Percentiles rank a stretch among this genome's conserved stretches.
These are phyloP conservation scores for Monarcha castaneiventris DNA, from an alignment of 2,113 vertebrate genomes.

Conservation along the genomic window DNA sequence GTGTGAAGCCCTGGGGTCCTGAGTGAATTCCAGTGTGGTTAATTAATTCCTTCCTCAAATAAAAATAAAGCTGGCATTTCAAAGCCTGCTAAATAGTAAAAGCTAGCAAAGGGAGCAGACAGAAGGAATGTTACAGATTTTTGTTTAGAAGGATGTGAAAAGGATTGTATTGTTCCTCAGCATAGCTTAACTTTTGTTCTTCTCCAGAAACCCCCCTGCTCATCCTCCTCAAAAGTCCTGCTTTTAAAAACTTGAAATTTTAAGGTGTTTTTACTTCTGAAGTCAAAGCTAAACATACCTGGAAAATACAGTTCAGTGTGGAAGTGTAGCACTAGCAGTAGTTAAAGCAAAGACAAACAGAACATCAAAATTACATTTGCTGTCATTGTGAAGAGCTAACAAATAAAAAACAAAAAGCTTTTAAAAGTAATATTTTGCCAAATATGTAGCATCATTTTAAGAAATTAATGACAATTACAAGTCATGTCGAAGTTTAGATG, in stretches of 20 bases:
- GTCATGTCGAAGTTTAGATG: constrained; percentile 13
- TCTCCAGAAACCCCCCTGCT: not conserved
- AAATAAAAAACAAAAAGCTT: not conserved
- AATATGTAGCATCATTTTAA: constrained; percentile 13
- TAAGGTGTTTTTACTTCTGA: not conserved
- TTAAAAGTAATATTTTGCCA: not conserved
- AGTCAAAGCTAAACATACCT: not conserved
- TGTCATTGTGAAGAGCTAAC: not conserved
- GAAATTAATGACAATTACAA: constrained; percentile 5
- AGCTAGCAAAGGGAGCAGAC: not conserved
- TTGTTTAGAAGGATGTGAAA: not conserved
- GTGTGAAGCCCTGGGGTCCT: not conserved
- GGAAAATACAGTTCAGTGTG: not conserved
- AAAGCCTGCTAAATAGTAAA: not conserved
- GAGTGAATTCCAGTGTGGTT: not conserved
- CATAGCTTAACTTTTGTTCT: not conserved
- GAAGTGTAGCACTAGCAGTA: not conserved
- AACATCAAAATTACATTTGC: not conserved
- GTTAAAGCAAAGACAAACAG: not conserved
- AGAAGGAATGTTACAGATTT: not conserved
- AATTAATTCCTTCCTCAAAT: constrained; percentile 37
- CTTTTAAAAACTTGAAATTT: not conserved
- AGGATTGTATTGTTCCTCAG: not conserved
- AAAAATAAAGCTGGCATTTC: constrained; percentile 4
- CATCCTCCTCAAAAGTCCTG: not conserved